Conservation (phyloP, 2,113 vertebrate genomes). For the Apaloderma vittatum region DNA sequence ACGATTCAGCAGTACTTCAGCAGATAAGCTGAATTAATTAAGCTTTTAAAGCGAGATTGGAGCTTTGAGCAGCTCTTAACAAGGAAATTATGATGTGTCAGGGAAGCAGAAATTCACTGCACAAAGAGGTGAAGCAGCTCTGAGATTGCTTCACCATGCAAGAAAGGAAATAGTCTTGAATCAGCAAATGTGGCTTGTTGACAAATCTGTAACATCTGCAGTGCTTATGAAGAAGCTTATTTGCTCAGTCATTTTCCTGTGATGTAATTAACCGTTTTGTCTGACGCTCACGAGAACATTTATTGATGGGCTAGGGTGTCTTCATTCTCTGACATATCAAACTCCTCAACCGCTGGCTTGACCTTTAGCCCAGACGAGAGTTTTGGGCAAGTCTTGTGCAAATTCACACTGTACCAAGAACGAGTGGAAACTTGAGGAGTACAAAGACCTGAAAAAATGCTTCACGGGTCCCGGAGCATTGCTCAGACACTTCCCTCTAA, state of each 20-base stretch:
- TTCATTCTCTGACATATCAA: not conserved
- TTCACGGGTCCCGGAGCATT: not conserved
- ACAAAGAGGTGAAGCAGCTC: not conserved
- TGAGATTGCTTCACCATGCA: not conserved
- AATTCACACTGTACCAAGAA: not conserved
- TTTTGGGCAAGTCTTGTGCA: not conserved
- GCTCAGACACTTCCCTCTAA: not conserved
- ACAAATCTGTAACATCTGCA: not conserved
- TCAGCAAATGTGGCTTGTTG: not conserved
- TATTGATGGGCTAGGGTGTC: not conserved
- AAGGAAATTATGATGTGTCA: not conserved
- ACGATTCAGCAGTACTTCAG: not conserved
- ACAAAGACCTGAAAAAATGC: not conserved
- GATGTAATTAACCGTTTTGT: not conserved
- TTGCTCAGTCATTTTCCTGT: constrained; percentile 30
- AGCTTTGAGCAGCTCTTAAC: fast-evolving
- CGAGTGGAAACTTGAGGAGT: not conserved
- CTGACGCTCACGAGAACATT: not conserved
- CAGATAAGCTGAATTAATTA: not conserved
- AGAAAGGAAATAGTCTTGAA: constrained; percentile 1
- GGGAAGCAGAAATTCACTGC: not conserved
- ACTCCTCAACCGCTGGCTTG: not conserved
- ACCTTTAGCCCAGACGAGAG: not conserved
- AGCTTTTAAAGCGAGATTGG: not conserved
- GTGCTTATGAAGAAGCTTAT: not conserved